Evolutionary conservation across 2,888 invertebrate genomes (phyloP).

Genomic region (Blera fallax): DNA sequence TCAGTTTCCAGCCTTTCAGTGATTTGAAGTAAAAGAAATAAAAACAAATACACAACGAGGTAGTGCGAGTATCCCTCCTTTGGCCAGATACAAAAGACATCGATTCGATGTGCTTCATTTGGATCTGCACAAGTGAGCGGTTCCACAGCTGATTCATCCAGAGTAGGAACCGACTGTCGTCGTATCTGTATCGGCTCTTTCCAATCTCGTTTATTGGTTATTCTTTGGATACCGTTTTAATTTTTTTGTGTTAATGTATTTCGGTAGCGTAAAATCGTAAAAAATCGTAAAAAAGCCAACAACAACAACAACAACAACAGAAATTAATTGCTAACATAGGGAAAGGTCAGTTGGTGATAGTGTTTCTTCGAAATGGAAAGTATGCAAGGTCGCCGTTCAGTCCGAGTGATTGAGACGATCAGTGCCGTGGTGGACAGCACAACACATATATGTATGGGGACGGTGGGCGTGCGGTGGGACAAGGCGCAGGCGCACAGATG

Average conservation of each 20-base stretch:
- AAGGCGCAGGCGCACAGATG: not conserved
- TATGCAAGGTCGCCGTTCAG: conserved; percentile 62
- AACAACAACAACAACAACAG: not conserved
- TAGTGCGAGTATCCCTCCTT: conserved; percentile 1
- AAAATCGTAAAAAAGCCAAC: conserved; percentile 28
- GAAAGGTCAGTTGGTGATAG: conserved; percentile 69
- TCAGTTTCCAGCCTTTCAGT: conserved; percentile 57
- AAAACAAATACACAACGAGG: conserved; percentile 14
- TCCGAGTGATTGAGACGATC: conserved; percentile 25
- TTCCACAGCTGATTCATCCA: conserved; percentile 59
- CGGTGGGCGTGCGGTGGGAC: conserved; percentile 31
- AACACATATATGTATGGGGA: not conserved
- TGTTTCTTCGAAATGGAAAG: conserved; percentile 66
- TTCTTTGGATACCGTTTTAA: conserved; percentile 1
- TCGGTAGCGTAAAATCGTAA: conserved; percentile 61
- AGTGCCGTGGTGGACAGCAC: not conserved
- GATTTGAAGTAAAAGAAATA: conserved; percentile 40
- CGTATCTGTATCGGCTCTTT: conserved; percentile 13
- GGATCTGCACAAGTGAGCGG: conserved; percentile 56
- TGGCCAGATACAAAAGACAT: not conserved
- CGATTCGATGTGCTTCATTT: conserved; percentile 57
- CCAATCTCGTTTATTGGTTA: conserved; percentile 47
- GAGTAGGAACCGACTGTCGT: conserved; percentile 11
- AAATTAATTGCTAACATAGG: conserved; percentile 63
- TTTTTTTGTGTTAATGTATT: conserved; percentile 41